phyloP scores from a whole-genome alignment of 2,888 invertebrate species.

The Drosophila quinaria region DNA sequence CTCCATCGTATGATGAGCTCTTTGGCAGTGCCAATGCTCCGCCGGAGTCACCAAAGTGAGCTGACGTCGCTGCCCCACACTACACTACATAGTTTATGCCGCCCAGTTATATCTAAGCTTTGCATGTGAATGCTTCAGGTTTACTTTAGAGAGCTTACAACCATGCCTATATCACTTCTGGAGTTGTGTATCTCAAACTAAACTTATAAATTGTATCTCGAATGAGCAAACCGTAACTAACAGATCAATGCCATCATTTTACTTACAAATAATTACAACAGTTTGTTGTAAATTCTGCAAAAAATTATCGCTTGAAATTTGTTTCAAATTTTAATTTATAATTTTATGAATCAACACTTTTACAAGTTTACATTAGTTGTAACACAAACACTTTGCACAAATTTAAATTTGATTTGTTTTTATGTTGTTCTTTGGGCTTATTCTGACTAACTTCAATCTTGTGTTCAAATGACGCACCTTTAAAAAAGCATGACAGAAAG shows the following conservation, averaged over 20 bases:
- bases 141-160: slow-evolving; percentile 66
- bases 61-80: slow-evolving; percentile 8
- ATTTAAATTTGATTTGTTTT: slow-evolving; percentile 28
- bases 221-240: slow-evolving; percentile 15
- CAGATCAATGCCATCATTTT: slow-evolving; percentile 39
- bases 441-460: slow-evolving; percentile 48
- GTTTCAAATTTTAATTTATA: background rate
- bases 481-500: slow-evolving; percentile 51
- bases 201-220: slow-evolving; percentile 39
- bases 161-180: slow-evolving; percentile 17
- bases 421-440: slow-evolving; percentile 11
- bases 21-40: slow-evolving; percentile 83
- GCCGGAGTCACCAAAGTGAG: slow-evolving; percentile 73
- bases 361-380: slow-evolving; percentile 4
- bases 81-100: slow-evolving; percentile 51
- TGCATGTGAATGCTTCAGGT: slow-evolving; percentile 67
- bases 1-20: slow-evolving; percentile 85
- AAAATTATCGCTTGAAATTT: slow-evolving; percentile 10
- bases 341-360: slow-evolving; percentile 15
- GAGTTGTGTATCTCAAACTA: slow-evolving; percentile 41
- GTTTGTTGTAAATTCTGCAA: slow-evolving; percentile 19
- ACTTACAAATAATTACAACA: slow-evolving; percentile 31
- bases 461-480: slow-evolving; percentile 57
- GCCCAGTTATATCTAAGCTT: slow-evolving; percentile 75
- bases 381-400: slow-evolving; percentile 3